These are phyloP conservation scores for Sternotherus odoratus DNA, from an alignment of 2,797 vertebrate species.

Conservation along the genomic window DNA sequence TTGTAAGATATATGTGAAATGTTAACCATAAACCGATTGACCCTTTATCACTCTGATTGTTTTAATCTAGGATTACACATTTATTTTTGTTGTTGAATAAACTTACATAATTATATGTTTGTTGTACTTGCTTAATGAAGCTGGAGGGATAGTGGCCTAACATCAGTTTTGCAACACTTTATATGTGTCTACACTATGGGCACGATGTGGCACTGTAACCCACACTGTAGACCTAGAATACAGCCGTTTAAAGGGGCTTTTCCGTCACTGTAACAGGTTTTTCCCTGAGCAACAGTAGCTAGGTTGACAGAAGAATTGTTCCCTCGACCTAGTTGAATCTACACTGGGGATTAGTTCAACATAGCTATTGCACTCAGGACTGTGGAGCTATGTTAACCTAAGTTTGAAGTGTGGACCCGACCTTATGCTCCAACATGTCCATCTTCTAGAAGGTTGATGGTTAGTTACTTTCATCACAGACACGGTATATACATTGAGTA, in stretches of 20 bases:
- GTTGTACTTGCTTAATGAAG: neutral
- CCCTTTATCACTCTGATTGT: neutral
- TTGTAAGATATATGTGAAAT: neutral
- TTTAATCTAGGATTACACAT: neutral
- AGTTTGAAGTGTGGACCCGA: neutral
- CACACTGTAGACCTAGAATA: neutral
- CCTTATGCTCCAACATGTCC: neutral
- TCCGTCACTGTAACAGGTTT: neutral
- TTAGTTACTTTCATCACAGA: neutral
- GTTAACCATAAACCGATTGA: slow-evolving; percentile 3
- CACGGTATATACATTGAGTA: neutral
- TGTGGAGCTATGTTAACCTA: neutral
- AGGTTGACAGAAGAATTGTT: neutral
- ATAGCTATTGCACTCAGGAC: neutral
- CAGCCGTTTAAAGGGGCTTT: neutral
- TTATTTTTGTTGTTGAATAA: neutral
- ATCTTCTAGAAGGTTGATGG: neutral
- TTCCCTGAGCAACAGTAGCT: neutral
- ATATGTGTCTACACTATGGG: neutral
- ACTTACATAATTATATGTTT: neutral
- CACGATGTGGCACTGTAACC: neutral
- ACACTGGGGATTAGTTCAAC: neutral
- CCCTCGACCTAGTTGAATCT: neutral
- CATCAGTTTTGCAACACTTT: neutral
- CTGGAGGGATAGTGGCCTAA: neutral